A percentile compares a stretch with the other conserved stretches of the same genome.
Evolutionary conservation across 2,888 invertebrate genomes (phyloP).

Genomic region (Chalcosyrphus nemorum): DNA sequence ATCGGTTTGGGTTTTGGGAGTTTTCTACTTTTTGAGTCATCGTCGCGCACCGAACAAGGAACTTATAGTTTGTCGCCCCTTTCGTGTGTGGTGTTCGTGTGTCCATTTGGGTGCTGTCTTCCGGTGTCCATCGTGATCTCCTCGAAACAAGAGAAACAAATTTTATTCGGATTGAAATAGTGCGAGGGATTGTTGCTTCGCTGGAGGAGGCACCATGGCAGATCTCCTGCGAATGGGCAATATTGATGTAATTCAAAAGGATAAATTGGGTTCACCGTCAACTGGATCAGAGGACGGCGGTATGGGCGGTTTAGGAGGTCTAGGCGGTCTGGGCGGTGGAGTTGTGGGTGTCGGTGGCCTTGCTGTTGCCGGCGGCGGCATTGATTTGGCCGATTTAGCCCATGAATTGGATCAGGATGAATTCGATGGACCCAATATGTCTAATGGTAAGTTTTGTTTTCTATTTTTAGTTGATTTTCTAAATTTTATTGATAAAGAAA

Average conservation of each 20-base stretch:
- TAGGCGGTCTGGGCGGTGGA: slow-evolving; percentile 82
- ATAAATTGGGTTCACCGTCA: slow-evolving; percentile 91
- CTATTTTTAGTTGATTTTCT: too few relatives aligned
- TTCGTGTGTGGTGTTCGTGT: slow-evolving; percentile 10
- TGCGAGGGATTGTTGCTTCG: slow-evolving; percentile 46
- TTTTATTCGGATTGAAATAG: neutral
- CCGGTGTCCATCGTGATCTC: slow-evolving; percentile 56
- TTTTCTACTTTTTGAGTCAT: slow-evolving; percentile 70
- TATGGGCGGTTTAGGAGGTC: slow-evolving; percentile 78
- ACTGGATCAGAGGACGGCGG: slow-evolving; percentile 94
- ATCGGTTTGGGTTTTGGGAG: neutral
- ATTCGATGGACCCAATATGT: slow-evolving; percentile 85
- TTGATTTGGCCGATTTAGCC: slow-evolving; percentile 84
- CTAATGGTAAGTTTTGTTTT: slow-evolving; percentile 83
- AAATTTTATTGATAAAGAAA: slow-evolving; percentile 6
- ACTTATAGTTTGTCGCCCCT: slow-evolving; percentile 25
- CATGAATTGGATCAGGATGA: slow-evolving; percentile 88
- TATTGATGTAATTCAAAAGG: slow-evolving; percentile 86
- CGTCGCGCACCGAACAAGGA: slow-evolving; percentile 13
- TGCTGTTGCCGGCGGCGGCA: slow-evolving; percentile 81
- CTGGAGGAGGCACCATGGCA: slow-evolving; percentile 83
- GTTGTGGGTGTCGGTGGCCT: slow-evolving; percentile 79
- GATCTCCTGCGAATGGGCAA: slow-evolving; percentile 88
- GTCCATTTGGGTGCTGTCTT: slow-evolving; percentile 65
- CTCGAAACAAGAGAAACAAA: too few relatives aligned